phyloP scores from a whole-genome alignment of 2,797 vertebrate genomes.

The Sarcoramphus papa region DNA sequence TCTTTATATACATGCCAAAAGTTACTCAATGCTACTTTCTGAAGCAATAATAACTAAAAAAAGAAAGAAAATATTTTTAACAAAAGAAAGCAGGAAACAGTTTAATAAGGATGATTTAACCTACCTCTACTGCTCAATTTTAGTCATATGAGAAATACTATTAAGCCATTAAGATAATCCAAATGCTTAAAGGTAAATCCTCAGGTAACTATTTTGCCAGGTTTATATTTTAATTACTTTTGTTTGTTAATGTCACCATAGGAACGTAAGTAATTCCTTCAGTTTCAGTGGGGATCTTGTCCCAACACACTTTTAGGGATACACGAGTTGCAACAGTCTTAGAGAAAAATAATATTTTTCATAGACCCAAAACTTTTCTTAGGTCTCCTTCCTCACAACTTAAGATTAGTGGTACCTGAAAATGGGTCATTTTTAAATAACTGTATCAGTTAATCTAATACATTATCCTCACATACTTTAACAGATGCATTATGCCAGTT shows the following conservation, averaged over 20 bases:
- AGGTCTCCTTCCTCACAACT: not conserved
- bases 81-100: not conserved
- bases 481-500: not conserved
- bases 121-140: not conserved
- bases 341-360: not conserved
- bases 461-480: not conserved
- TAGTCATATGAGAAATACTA: not conserved
- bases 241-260: not conserved
- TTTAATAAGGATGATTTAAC: not conserved
- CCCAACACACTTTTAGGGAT: not conserved
- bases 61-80: not conserved
- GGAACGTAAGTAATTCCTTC: not conserved
- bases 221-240: not conserved
- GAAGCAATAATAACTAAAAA: not conserved
- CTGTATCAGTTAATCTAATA: not conserved
- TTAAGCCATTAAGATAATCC: not conserved
- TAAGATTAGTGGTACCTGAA: not conserved
- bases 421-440: not conserved
- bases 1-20: not conserved
- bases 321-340: not conserved
- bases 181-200: not conserved
- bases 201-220: not conserved
- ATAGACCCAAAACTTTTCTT: not conserved
- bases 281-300: not conserved
- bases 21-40: not conserved